Base-by-base conservation (phyloP, 2,113 vertebrate genomes). In the Paralichthys olivaceus region DNA sequence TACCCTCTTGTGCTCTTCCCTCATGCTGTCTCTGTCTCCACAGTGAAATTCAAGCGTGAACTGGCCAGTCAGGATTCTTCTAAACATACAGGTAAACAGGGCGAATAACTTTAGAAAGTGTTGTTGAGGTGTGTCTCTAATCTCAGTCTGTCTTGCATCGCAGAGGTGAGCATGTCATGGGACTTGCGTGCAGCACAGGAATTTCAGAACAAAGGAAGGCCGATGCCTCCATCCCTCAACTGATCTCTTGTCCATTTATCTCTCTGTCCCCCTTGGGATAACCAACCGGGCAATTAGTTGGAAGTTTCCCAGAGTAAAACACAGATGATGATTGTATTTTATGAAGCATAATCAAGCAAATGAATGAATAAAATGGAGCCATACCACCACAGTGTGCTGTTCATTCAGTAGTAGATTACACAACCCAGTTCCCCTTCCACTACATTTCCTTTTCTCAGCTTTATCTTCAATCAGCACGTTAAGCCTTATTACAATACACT, bases 131-230 rank as follows among this genome's bases (percentile, higher is more conserved):
- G 87, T 90, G 83, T 79, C 80, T 77, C 75, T 77, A 70, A 81
- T 87, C 81, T 75, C 47, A 77, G 75, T 75, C 62, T 76, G 79
- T 54, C 71, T 23, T 62, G 65, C 54, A 71, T 2, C 12, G 78
- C 89, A 64, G 87, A 90, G 88, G 84, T 89, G 80, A 92, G 75
- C 63, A 54, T 89, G 83, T 90, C 89, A 72, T 62, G 87, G 87
- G 89, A 91, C 83, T 91, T 90, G 92, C 90, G 90, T 93, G 92
- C 91, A 75, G 80, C 62, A 63, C 26, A 86, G 82, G 86, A 90
- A 93, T 92, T 88, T 90, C 59, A 45, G 74, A 89, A 91, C 90
- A 93, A 92, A 93, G 81, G 76, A 84, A 75, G 81, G 70, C 80
- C 89, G 85, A 93, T 89, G 84, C 81, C 71, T 37, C 72, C 84